Percentiles rank a stretch among this genome's conserved stretches.
phyloP scores from a whole-genome alignment of 2,113 vertebrate species.

The Todiramphus saurophagus region DNA sequence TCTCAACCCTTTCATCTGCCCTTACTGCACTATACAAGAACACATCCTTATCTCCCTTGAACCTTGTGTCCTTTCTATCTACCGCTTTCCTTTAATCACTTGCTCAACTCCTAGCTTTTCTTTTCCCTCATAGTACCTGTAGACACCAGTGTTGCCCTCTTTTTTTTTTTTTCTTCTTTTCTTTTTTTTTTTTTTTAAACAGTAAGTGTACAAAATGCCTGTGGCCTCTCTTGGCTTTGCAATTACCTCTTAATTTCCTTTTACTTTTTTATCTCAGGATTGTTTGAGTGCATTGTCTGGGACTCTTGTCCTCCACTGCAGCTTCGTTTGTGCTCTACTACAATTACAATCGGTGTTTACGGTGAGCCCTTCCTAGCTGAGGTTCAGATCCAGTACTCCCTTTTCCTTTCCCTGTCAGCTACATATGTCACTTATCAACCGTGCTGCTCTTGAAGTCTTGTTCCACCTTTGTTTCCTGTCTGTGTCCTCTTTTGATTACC shows the following conservation, averaged over 20 bases:
- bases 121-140: neutral
- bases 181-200: neutral
- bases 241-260: constrained; percentile 15
- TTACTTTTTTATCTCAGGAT: neutral
- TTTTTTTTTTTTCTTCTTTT: neutral
- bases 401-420: neutral
- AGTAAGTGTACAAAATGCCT: neutral
- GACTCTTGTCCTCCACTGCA: neutral
- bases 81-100: neutral
- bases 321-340: neutral
- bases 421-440: neutral
- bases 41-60: neutral
- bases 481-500: neutral
- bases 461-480: neutral
- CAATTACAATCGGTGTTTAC: neutral
- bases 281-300: neutral
- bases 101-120: neutral
- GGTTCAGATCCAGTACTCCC: neutral
- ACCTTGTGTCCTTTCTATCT: neutral
- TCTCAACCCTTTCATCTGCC: neutral
- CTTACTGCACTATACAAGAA: neutral
- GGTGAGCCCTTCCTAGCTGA: neutral
- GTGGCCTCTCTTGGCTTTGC: neutral
- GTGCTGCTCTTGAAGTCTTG: neutral
- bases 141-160: neutral